Evolutionary conservation across 2,888 invertebrate genomes (phyloP), one percentile per base, ranked within the genome.

Genomic region (Tipula lateralis): DNA sequence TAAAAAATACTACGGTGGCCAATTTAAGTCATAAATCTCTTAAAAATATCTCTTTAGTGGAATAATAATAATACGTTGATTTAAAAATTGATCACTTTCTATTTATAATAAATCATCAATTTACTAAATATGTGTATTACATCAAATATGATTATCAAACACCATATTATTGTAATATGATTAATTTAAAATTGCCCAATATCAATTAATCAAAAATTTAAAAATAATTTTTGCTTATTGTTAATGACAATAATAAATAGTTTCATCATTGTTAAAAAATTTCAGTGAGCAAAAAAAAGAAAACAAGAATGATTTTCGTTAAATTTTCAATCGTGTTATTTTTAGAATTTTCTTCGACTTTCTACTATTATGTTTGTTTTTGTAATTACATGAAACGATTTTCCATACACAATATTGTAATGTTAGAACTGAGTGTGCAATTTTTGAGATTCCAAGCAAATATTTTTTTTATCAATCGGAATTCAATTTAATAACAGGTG

Each of bases 221-320:
- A 66, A 66, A 66, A 24, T 66, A 66, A 12, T 66, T 66, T 66
- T 66, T 66, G 12, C 24, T 24, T 66, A 66, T 66, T 66, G 66
- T 66, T 66, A 66, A 66, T 66, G 9, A 24, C 66, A 66, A 66
- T 1, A 66, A 66, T 66, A 24, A 66, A 66, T 12, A 13, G 24
- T 66, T 66, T 66, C 66, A 66, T 66, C 66, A 66, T 66, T 66
- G 66, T 24, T 66, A 6, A 66, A 66, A 66, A 66, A 66, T 66
- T 66, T 66, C 24, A 66, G 66, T 7, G 66, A 66, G 66, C n/a
- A 66, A 66, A 66, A 24, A 66, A 66, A 66, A 24, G 19, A 66
- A 66, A 66, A 24, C 66, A 66, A 66, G 9, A 66, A 66, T 66
- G 24, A 66, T 24, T 66, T 66, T 66, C 9, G 66, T 66, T 66